Evolutionary conservation across 1,140 invertebrate genomes (phyloP), one percentile per base, ranked within the genome.

Genomic region (Drosophila trapezifrons): DNA sequence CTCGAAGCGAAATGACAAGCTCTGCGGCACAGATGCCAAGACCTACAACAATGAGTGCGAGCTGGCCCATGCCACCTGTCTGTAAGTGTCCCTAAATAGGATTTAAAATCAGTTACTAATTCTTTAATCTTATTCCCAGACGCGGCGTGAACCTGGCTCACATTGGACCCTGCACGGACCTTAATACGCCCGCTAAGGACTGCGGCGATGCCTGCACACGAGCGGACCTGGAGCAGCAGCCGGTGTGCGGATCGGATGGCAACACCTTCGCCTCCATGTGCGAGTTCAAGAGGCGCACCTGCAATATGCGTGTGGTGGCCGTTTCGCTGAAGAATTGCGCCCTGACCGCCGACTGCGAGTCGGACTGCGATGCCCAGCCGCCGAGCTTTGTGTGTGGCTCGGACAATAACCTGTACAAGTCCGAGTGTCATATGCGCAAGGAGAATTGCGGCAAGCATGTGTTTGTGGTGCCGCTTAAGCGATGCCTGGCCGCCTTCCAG

Each of bases 391-490:
- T 98, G 45, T 99, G 98, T 92, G 97, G 97, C 25, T 98, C 96
- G 7, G 97, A 99, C 91, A 97, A 97, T 89, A 95, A 96, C 87
- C 96, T 98, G 77, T 99, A 99, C 93, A 94, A 95, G 77, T 98
- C 97, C 91, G 96, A 97, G 91, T 99, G 98, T 90, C 96, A 98
- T 90, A 98, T 99, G 97, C 96, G 96, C 91, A 95, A 95, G 87
- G 95, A 96, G 91, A 98, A 98, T 92, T 98, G 97, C 92, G 97
- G 97, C 40, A 97, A 97, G 93, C 97, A 97, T 92, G 95, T 97
- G 4, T 98, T 95, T 92, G 96, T 97, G 12, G 96, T 97, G 40
- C 97, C 97, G 2, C 94, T 97, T 92, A 96, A 97, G 83, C 93
- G 96, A 22, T 98, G 97, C 92, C 92, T 97, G 12, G 93, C 96